A percentile compares a stretch with the other conserved stretches of the same genome.
phyloP scores from a whole-genome alignment of 2,113 vertebrate genomes.

The Puma concolor region DNA sequence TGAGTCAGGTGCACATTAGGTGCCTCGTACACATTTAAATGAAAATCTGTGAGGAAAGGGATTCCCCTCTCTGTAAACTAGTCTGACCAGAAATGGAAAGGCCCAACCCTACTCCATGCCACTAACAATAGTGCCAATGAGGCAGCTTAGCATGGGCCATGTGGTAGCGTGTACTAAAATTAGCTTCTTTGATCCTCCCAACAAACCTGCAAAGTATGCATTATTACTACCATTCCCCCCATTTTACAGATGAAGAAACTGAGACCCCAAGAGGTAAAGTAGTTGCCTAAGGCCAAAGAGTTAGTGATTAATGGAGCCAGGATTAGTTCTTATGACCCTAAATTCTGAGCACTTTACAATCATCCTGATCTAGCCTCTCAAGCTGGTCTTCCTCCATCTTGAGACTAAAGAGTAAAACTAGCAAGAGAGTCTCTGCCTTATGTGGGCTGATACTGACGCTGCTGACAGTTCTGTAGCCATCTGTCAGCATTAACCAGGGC shows the following conservation, averaged over 20 bases:
- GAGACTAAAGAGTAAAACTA: background rate
- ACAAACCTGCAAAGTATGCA: background rate
- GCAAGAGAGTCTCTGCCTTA: background rate
- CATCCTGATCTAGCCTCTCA: background rate
- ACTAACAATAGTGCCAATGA: background rate
- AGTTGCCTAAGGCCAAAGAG: constrained; percentile 1
- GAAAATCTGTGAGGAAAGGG: background rate
- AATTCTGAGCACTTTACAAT: background rate
- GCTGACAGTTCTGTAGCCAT: background rate
- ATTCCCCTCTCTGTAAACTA: background rate
- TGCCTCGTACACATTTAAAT: background rate
- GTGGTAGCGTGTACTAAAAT: background rate
- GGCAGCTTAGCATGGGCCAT: background rate
- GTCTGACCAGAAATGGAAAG: background rate
- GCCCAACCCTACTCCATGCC: background rate
- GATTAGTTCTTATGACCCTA: background rate
- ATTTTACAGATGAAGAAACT: constrained; percentile 22
- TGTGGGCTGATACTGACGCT: background rate
- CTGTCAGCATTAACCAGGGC: background rate
- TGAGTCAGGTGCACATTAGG: background rate
- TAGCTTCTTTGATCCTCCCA: background rate
- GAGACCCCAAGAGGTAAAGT: background rate
- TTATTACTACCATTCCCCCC: background rate
- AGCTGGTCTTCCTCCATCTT: background rate
- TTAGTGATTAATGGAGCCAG: background rate